Conservation (phyloP, 2,888 invertebrate species). For the Papilio gigon region DNA sequence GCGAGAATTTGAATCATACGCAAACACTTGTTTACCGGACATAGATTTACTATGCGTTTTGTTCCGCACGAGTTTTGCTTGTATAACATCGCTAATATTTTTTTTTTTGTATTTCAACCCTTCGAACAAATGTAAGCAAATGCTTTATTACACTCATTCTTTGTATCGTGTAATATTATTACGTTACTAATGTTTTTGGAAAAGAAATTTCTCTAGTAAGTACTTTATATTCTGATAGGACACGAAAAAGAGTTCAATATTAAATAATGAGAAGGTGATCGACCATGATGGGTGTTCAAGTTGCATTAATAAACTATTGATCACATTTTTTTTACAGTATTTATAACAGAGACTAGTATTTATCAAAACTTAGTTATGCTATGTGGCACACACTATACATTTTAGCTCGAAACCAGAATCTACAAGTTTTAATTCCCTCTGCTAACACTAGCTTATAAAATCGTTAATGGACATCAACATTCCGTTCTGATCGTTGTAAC, state of each 20-base stretch:
- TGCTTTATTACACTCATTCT: slow-evolving; percentile 5
- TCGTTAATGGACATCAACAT: slow-evolving; percentile 29
- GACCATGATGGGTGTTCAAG: too few species aligned
- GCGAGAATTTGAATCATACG: slow-evolving; percentile 71
- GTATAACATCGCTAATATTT: slow-evolving; percentile 27
- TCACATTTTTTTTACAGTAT: too few species aligned
- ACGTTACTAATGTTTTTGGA: too few species aligned
- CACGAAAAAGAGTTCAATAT: too few species aligned
- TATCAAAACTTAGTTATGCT: too few species aligned
- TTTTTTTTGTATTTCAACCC: slow-evolving; percentile 16
- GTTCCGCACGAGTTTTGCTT: slow-evolving; percentile 38
- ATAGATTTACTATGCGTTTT: slow-evolving; percentile 45
- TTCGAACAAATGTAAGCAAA: background rate
- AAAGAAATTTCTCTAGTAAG: too few species aligned
- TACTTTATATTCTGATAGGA: too few species aligned
- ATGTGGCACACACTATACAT: background rate
- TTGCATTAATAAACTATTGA: too few species aligned
- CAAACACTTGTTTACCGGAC: slow-evolving; percentile 60
- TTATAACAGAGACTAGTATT: too few species aligned
- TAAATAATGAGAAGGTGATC: too few species aligned
- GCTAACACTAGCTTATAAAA: slow-evolving; percentile 25
- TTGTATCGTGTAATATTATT: too few species aligned
- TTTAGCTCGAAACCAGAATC: background rate
- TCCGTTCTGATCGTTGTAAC: slow-evolving; percentile 27
- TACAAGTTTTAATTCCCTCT: background rate